phyloP scores from a whole-genome alignment of 2,113 vertebrate genomes.

The Rhipidura dahli region DNA sequence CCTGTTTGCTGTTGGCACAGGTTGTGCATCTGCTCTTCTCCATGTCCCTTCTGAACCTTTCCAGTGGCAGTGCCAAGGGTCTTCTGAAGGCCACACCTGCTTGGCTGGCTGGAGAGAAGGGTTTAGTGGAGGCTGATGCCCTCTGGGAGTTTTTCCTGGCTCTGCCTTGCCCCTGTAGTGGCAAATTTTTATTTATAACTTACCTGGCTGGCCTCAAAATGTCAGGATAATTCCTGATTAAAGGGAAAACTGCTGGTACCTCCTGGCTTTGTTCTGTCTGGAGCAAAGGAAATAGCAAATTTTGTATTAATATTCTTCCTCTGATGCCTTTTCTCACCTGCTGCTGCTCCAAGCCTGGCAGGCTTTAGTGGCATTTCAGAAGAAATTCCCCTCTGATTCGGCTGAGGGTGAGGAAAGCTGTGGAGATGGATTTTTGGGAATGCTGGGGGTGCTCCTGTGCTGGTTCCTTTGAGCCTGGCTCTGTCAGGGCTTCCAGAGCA shows the following conservation, averaged over 20 bases:
- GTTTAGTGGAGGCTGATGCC: not conserved
- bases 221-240: not conserved
- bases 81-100: not conserved
- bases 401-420: not conserved
- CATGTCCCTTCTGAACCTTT: not conserved
- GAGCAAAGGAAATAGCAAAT: not conserved
- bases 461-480: not conserved
- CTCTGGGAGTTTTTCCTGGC: not conserved
- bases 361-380: constrained; percentile 1
- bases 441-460: not conserved
- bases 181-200: not conserved
- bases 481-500: not conserved
- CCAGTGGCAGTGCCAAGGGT: not conserved
- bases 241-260: not conserved
- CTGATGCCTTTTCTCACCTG: not conserved
- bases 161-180: not conserved
- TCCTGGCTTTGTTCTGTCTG: not conserved
- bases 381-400: not conserved
- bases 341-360: constrained; percentile 4
- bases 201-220: constrained; percentile 23
- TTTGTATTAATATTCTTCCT: not conserved
- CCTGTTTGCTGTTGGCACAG: not conserved
- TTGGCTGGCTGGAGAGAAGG: not conserved
- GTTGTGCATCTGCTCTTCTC: not conserved
- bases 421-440: not conserved